Evolutionary conservation across 2,113 vertebrate species (phyloP).

Genomic region (Glaucomys volans): DNA sequence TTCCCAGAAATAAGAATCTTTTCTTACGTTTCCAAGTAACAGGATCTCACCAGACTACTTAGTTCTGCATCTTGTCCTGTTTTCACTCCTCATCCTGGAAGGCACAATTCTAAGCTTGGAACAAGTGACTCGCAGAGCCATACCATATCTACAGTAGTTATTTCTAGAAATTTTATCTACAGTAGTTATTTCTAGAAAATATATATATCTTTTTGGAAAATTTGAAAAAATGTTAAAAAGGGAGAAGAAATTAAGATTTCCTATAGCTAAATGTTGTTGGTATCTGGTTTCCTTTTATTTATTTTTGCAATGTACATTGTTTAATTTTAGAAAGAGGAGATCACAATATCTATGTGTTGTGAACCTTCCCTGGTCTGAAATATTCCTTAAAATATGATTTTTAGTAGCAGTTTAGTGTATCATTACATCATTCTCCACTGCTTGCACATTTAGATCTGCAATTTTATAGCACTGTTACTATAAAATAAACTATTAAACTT

Average conservation of each 20-base stretch:
- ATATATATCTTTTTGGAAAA: not conserved
- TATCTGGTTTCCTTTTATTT: not conserved
- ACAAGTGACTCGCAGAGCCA: not conserved
- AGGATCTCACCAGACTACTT: not conserved
- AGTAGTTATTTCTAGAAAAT: not conserved
- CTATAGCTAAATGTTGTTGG: not conserved
- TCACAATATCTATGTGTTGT: not conserved
- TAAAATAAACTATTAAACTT: conserved; percentile 21
- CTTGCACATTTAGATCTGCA: not conserved
- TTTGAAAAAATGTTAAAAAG: not conserved
- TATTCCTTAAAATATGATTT: not conserved
- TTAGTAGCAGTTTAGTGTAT: not conserved
- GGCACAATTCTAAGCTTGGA: not conserved
- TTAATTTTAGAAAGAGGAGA: conserved; percentile 30
- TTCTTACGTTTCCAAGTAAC: not conserved
- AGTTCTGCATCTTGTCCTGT: not conserved
- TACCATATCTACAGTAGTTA: not conserved
- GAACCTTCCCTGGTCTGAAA: not conserved
- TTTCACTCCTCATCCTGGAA: fast-evolving
- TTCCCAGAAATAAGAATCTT: not conserved
- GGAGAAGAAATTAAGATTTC: not conserved
- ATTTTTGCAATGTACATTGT: not conserved
- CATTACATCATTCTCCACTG: not conserved
- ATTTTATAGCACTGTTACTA: not conserved
- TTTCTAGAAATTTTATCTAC: not conserved